Evolutionary conservation across 2,113 vertebrate species (phyloP).

Genomic region (Pelecanoides urinatrix): DNA sequence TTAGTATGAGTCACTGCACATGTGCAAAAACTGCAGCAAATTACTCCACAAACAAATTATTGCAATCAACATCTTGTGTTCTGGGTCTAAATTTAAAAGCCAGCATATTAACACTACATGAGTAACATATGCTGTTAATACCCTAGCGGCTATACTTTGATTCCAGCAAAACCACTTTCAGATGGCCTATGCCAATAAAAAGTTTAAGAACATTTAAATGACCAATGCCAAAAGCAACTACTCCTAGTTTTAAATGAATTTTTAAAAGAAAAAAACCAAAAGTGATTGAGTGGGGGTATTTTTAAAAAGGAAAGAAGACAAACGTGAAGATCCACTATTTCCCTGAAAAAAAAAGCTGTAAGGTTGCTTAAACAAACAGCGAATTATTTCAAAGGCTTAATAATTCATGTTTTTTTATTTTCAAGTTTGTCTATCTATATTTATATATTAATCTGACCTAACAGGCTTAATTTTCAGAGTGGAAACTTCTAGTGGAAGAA

Average conservation of each 20-base stretch:
- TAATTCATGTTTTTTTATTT: background rate
- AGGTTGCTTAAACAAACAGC: background rate
- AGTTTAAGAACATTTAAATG: background rate
- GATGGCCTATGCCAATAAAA: slow-evolving; percentile 63
- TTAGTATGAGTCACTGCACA: slow-evolving; percentile 75
- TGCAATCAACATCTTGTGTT: slow-evolving; percentile 82
- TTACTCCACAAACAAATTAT: slow-evolving; percentile 78
- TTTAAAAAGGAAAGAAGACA: background rate
- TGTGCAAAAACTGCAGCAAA: slow-evolving; percentile 77
- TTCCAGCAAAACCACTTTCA: slow-evolving; percentile 68
- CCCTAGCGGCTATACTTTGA: slow-evolving; percentile 57
- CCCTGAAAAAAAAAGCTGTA: background rate
- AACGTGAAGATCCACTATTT: background rate
- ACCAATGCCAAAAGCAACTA: background rate
- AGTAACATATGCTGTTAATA: slow-evolving; percentile 73
- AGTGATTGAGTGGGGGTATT: background rate
- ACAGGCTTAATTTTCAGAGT: background rate
- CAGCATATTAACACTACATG: slow-evolving; percentile 71
- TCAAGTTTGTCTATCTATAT: background rate
- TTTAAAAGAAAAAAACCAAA: background rate
- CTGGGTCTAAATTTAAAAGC: slow-evolving; percentile 78
- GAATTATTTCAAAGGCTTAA: background rate
- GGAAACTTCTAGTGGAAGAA: background rate
- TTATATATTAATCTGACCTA: background rate
- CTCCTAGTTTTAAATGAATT: background rate